These are phyloP conservation scores for Scartelaos histophorus DNA, from an alignment of 2,113 vertebrate genomes.

Conservation along the genomic window DNA sequence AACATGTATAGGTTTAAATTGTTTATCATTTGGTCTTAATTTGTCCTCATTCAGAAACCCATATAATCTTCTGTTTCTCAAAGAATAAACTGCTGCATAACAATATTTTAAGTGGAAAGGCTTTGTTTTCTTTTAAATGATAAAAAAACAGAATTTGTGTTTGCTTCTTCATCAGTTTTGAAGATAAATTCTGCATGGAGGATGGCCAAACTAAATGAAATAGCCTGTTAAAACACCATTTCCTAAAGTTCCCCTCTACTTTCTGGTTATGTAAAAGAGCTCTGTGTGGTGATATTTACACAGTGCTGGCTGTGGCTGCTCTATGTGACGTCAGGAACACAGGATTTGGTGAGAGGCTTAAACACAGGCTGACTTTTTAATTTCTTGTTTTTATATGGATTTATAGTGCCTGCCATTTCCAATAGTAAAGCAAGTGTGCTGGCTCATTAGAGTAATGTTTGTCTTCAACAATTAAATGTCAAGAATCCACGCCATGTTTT, in stretches of 20 bases:
- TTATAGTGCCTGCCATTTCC: constrained; percentile 8
- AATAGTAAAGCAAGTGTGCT: constrained; percentile 6
- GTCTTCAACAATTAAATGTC: constrained; percentile 6
- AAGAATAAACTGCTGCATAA: neutral
- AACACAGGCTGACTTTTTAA: too few relatives aligned
- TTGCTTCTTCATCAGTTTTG: neutral
- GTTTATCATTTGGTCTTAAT: too few relatives aligned
- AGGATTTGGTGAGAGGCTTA: constrained; percentile 5
- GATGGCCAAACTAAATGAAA: neutral
- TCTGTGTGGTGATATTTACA: neutral
- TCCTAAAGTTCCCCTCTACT: neutral
- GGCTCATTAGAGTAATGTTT: constrained; percentile 7
- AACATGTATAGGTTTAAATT: too few relatives aligned
- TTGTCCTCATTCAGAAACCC: too few relatives aligned
- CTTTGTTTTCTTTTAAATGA: neutral
- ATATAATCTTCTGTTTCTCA: neutral
- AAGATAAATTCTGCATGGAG: neutral
- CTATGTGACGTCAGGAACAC: neutral
- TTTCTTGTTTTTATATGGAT: constrained; percentile 3
- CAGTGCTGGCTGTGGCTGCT: neutral
- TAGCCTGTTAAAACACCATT: neutral
- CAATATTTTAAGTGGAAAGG: neutral
- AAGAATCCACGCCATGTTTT: neutral
- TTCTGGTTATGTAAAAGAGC: constrained; percentile 2
- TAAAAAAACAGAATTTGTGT: neutral